Percentiles rank a stretch among this genome's conserved stretches.
Evolutionary conservation across 1,140 invertebrate species (phyloP).

Genomic region (Hypothenemus hampei): DNA sequence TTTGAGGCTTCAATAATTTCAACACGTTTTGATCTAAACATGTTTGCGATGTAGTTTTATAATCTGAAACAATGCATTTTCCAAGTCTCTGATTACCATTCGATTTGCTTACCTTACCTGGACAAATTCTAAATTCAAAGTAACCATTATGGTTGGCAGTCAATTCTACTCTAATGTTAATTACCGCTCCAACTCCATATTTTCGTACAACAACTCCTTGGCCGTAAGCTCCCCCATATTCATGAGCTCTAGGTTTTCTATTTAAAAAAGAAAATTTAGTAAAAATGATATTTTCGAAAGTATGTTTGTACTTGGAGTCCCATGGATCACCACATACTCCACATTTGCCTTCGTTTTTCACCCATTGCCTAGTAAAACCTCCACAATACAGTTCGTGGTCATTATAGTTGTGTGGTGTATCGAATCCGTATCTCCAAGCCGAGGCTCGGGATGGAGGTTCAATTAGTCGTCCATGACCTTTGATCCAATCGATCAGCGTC

Average conservation of each 20-base stretch:
- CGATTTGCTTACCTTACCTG: slow-evolving; percentile 39
- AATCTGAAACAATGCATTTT: slow-evolving; percentile 35
- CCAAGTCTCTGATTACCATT: not conserved
- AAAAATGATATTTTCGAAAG: not conserved
- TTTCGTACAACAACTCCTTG: slow-evolving; percentile 72
- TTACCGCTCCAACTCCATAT: slow-evolving; percentile 61
- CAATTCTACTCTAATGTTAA: slow-evolving; percentile 69
- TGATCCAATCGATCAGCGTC: slow-evolving; percentile 50
- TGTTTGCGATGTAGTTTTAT: slow-evolving; percentile 60
- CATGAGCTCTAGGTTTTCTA: slow-evolving; percentile 68
- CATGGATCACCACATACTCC: slow-evolving; percentile 85
- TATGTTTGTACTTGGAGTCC: slow-evolving; percentile 52
- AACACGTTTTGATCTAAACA: slow-evolving; percentile 73
- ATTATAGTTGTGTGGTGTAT: slow-evolving; percentile 76
- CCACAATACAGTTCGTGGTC: slow-evolving; percentile 88
- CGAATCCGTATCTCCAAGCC: slow-evolving; percentile 74
- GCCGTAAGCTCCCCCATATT: slow-evolving; percentile 78
- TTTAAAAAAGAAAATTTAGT: slow-evolving; percentile 10
- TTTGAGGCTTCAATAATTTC: slow-evolving; percentile 45
- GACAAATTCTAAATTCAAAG: slow-evolving; percentile 83
- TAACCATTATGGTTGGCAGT: slow-evolving; percentile 78
- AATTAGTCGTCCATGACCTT: slow-evolving; percentile 71
- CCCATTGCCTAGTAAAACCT: slow-evolving; percentile 75
- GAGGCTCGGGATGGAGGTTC: slow-evolving; percentile 80
- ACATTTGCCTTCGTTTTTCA: slow-evolving; percentile 70